Evolutionary conservation across 2,888 invertebrate species (phyloP), one percentile per base, ranked within the genome.

Genomic region (Chymomyza procnemis): DNA sequence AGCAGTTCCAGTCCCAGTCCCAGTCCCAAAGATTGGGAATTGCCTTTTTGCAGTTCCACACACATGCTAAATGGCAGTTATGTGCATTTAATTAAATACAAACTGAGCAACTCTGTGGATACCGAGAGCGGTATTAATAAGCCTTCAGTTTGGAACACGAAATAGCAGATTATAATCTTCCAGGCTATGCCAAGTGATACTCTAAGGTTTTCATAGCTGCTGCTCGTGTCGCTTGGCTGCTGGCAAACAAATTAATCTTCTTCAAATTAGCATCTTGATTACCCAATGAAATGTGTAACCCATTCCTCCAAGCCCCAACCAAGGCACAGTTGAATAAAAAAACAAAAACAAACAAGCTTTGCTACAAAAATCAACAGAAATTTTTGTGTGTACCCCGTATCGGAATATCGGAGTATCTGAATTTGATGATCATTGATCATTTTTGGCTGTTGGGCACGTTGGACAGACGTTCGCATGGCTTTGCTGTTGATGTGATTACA

Each of bases 401-500:
- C 54, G 1, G 26, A 26, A 4, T 30, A 14, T 14, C n/a, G 30
- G 22, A n/a, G n/a, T 56, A 26, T 30, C 19, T 61, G 18, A 61
- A 52, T 48, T 55, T 65, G 69, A 75, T 74, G 72, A 75, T 79
- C 75, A 75, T 75, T 75, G 85, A 84, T 84, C 83, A 84, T 85
- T 84, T 72, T 71, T 77, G 69, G 72, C 74, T 22, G 60, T 67
- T 41, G 21, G 46, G n/a, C 60, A 41, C 19, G 41, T 48, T 41
- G 22, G 26, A 64, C 64, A 19, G 26, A 64, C 64, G 68, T 72
- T 73, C 73, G 73, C 73, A 73, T 73, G 72, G 72, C 50, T 73
- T 69, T 83, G 84, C 81, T 84, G 89, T 88, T 89, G 89, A 89
- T 88, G 85, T 88, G 88, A 89, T 89, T 88, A 83, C 83, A 81